Percentiles rank a stretch among this genome's conserved stretches.
phyloP scores from a whole-genome alignment of 2,888 invertebrate genomes.

The Calephelis perditalis region DNA sequence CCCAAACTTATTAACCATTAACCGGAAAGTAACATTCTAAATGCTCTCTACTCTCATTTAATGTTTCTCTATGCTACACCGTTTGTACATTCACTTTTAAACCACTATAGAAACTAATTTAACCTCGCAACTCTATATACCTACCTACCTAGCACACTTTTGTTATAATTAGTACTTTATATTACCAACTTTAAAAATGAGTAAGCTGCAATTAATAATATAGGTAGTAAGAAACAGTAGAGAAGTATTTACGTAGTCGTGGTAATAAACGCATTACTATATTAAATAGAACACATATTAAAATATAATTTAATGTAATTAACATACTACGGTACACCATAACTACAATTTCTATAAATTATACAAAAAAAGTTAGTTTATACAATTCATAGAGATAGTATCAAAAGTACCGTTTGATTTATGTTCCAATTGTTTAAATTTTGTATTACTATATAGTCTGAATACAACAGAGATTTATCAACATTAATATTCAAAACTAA shows the following conservation, averaged over 20 bases:
- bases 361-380: neutral
- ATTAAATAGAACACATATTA: too few species aligned
- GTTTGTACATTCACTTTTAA: slow-evolving; percentile 43
- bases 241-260: too few species aligned
- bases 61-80: slow-evolving; percentile 27
- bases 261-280: too few species aligned
- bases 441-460: too few species aligned
- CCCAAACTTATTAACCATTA: slow-evolving; percentile 53
- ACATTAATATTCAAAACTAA: neutral
- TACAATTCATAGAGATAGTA: neutral
- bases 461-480: neutral
- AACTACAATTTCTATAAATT: too few species aligned
- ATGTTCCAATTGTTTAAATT: neutral
- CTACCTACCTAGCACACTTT: too few species aligned
- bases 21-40: slow-evolving; percentile 41
- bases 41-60: slow-evolving; percentile 56
- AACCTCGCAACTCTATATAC: slow-evolving; percentile 1
- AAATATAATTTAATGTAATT: too few species aligned
- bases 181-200: too few species aligned
- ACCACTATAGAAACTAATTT: slow-evolving; percentile 26
- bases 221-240: too few species aligned
- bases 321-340: too few species aligned
- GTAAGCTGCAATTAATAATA: too few species aligned
- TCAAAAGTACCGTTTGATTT: neutral
- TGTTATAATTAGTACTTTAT: too few species aligned